Evolutionary conservation across 2,888 invertebrate genomes (phyloP).

Genomic region (Branchipolynoe longqiensis): DNA sequence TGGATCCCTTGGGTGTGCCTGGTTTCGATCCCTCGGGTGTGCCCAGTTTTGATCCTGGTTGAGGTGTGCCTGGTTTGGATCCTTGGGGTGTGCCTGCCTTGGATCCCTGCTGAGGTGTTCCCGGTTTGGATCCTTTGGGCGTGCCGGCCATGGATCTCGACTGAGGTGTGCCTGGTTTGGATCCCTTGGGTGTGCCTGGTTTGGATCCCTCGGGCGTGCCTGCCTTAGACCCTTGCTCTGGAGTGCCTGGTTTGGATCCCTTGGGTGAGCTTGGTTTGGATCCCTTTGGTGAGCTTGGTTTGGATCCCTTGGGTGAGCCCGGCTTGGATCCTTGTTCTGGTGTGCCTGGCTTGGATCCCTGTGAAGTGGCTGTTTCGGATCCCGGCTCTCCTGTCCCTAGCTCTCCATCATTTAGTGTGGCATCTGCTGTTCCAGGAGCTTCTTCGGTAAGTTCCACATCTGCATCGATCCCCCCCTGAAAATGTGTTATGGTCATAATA

Average conservation of each 20-base stretch:
- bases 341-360: not conserved
- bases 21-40: slow-evolving; percentile 8
- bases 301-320: not conserved
- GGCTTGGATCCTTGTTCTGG: slow-evolving; percentile 1
- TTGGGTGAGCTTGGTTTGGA: not conserved
- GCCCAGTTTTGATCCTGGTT: too few species aligned
- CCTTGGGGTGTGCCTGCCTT: not conserved
- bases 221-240: slow-evolving; percentile 9
- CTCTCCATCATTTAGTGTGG: not conserved
- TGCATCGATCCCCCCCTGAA: too few species aligned
- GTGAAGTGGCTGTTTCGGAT: too few species aligned
- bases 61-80: slow-evolving; percentile 30
- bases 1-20: slow-evolving; percentile 24
- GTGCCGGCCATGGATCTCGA: not conserved
- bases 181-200: slow-evolving; percentile 4
- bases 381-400: not conserved
- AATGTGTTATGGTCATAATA: too few species aligned
- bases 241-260: slow-evolving; percentile 16
- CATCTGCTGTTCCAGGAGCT: not conserved
- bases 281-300: not conserved
- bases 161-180: slow-evolving; percentile 10
- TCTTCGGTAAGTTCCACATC: not conserved
- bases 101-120: not conserved
- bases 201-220: slow-evolving; percentile 9
- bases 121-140: slow-evolving; percentile 17